Conservation (phyloP, 1,140 invertebrate genomes). For the Aphis craccivora region DNA sequence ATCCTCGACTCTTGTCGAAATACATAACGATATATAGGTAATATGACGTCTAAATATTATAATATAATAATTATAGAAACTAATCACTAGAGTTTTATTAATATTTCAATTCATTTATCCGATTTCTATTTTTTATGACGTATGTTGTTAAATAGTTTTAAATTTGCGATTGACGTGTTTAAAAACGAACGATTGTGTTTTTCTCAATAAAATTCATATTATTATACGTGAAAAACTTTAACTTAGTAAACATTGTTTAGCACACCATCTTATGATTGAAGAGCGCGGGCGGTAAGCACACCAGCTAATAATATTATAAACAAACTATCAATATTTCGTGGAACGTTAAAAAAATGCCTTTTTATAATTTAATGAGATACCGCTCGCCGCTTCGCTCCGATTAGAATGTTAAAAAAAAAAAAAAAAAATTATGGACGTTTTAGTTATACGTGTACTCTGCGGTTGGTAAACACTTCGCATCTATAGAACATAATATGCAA, state of each 20-base stretch:
- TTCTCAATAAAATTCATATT: background rate
- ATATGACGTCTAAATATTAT: background rate
- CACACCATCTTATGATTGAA: background rate
- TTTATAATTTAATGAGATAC: conserved; percentile 10
- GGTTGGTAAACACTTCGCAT: background rate
- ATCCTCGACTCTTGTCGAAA: background rate
- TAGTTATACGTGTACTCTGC: background rate
- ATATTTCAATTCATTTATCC: background rate
- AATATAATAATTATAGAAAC: background rate
- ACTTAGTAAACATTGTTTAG: background rate
- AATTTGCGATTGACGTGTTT: background rate
- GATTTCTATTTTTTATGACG: background rate
- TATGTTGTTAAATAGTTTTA: background rate
- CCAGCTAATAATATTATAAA: background rate
- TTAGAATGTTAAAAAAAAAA: conserved; percentile 1
- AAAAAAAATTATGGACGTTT: background rate
- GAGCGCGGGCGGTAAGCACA: background rate
- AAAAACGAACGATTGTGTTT: background rate
- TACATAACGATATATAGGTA: background rate
- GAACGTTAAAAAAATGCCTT: background rate
- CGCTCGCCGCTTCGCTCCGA: conserved; percentile 1
- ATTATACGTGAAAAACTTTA: background rate
- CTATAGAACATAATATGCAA: background rate
- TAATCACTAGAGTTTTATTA: background rate
- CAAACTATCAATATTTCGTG: background rate